A percentile compares a stretch with the other conserved stretches of the same genome.
Conservation (phyloP, 2,113 vertebrate species). For the Thamnaconus septentrionalis region DNA sequence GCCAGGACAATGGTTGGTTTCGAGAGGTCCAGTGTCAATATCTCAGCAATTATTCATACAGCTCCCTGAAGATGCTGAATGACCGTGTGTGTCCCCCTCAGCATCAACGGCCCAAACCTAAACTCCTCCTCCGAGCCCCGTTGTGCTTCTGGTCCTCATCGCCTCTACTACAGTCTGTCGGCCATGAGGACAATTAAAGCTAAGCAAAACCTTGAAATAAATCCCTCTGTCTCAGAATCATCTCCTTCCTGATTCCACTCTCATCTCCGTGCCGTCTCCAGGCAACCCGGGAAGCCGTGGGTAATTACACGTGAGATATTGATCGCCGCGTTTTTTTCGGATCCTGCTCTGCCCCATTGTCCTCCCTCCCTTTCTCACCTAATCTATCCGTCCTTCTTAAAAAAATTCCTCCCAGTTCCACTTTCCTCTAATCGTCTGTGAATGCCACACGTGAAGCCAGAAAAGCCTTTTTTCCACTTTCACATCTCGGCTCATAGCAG, state of each 20-base stretch:
- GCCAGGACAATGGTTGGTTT: background rate
- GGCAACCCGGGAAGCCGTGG: constrained; percentile 66
- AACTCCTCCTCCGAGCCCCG: background rate
- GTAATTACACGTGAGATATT: constrained; percentile 64
- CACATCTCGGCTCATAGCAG: no score
- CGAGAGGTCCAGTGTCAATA: constrained; percentile 25
- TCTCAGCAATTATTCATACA: constrained; percentile 51
- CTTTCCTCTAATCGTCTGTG: constrained; percentile 37
- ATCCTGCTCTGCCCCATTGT: background rate
- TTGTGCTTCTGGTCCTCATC: background rate
- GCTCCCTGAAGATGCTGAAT: constrained; percentile 14
- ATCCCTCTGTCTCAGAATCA: constrained; percentile 8
- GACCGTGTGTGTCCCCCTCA: background rate
- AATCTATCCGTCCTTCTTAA: background rate
- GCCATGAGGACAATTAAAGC: no score
- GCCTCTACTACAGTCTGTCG: constrained; percentile 10
- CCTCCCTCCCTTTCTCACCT: background rate
- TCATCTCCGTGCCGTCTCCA: constrained; percentile 45
- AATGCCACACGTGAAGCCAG: background rate
- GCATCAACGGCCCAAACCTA: background rate
- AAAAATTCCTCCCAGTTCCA: constrained; percentile 28
- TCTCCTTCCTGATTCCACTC: constrained; percentile 18
- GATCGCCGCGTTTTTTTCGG: constrained; percentile 49
- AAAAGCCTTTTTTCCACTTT: no score
- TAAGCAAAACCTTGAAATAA: constrained; percentile 31